Evolutionary conservation across 2,113 vertebrate genomes (phyloP).

Genomic region (Delphinus delphis): DNA sequence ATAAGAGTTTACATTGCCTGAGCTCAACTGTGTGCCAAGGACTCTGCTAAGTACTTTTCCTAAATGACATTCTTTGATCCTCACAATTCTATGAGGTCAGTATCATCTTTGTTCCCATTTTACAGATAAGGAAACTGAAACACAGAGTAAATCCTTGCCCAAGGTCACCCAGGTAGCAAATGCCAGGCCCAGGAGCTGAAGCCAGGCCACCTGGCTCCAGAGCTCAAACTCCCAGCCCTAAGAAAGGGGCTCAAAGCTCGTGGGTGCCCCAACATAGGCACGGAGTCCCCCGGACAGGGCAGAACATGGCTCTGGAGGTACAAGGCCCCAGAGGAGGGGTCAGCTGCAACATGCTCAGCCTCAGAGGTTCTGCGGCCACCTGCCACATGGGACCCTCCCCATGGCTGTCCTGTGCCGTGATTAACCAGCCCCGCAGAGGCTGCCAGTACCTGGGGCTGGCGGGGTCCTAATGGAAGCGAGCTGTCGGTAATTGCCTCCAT

Average conservation of each 20-base stretch:
- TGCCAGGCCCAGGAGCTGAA: not conserved
- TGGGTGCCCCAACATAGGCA: not conserved
- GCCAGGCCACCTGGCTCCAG: not conserved
- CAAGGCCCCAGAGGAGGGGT: not conserved
- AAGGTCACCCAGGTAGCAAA: not conserved
- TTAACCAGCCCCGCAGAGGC: constrained; percentile 76
- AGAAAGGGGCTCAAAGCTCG: not conserved
- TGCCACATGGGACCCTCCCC: constrained; percentile 47
- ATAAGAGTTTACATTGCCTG: not conserved
- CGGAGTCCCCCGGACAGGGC: not conserved
- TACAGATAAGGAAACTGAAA: not conserved
- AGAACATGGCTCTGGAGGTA: not conserved
- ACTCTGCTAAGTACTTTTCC: not conserved
- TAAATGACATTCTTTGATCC: not conserved
- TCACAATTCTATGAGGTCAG: not conserved
- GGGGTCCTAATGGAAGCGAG: constrained; percentile 79
- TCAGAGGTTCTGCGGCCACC: not conserved
- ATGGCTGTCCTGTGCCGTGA: constrained; percentile 68
- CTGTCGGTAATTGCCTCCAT: constrained; percentile 82
- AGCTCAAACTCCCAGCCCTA: not conserved
- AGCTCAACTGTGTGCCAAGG: too few relatives aligned
- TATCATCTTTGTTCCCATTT: not conserved
- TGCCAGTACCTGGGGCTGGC: constrained; percentile 75
- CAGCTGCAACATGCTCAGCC: not conserved
- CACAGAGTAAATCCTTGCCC: not conserved